These are phyloP conservation scores for Ostrea edulis DNA, from an alignment of 1,140 invertebrate genomes.

Conservation along the genomic window DNA sequence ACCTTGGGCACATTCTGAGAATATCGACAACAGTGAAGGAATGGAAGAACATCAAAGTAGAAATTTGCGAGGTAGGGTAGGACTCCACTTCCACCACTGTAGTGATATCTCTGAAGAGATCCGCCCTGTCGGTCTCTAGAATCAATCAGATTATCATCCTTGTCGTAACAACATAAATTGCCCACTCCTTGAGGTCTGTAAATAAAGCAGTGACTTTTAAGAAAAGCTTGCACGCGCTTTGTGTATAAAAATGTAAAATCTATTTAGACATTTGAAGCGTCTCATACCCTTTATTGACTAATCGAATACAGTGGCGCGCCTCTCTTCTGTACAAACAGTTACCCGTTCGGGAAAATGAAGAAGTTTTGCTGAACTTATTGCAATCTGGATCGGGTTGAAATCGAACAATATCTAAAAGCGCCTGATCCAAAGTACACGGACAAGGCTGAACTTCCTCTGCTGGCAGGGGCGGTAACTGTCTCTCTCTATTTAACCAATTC, in stretches of 20 bases:
- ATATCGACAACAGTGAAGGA: slow-evolving; percentile 48
- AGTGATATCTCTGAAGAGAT: slow-evolving; percentile 45
- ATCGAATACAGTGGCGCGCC: slow-evolving; percentile 25
- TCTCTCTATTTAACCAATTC: slow-evolving; percentile 30
- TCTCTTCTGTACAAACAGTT: slow-evolving; percentile 36
- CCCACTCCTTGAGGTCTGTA: slow-evolving; percentile 30
- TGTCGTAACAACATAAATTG: slow-evolving; percentile 51
- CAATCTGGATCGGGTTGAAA: slow-evolving; percentile 49
- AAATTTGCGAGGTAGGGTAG: slow-evolving; percentile 51
- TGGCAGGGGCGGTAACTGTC: not conserved
- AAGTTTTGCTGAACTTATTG: not conserved
- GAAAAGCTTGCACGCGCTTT: no score
- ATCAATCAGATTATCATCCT: slow-evolving; percentile 37
- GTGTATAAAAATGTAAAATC: not conserved
- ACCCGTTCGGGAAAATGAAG: not conserved
- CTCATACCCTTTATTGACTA: slow-evolving; percentile 24
- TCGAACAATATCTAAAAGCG: slow-evolving; percentile 39
- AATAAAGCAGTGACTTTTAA: not conserved
- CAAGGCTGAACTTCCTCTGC: slow-evolving; percentile 28
- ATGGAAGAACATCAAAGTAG: slow-evolving; percentile 45
- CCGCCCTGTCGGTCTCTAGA: slow-evolving; percentile 23
- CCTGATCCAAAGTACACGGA: slow-evolving; percentile 48
- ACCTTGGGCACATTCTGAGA: not conserved
- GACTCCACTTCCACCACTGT: slow-evolving; percentile 20
- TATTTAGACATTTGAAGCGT: not conserved